Evolutionary conservation across 2,113 vertebrate species (phyloP), one percentile per base, ranked within the genome.

Genomic region (Proterorhinus semilunaris): DNA sequence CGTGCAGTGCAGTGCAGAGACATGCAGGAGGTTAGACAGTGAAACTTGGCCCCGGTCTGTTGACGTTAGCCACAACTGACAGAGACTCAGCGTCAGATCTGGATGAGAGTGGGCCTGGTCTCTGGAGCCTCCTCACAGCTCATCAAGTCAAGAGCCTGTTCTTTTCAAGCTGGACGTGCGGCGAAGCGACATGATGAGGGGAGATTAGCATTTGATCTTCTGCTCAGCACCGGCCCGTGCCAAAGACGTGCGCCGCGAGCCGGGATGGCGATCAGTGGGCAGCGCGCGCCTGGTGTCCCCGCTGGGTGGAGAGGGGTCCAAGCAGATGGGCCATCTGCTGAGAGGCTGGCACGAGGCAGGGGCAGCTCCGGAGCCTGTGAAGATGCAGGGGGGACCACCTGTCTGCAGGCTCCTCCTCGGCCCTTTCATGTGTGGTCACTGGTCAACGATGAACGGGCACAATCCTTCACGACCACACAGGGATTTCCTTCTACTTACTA

Each of bases 321-420:
- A 92, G 74, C 92, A 93, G 90, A 93, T 89, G 92, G 91, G 74
- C 88, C 86, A 84, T 86, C 86, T 91, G 87, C 81, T 81, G 79
- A 85, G 81, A 71, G 4, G 75, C 81, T 89, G 85, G 87, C 87
- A 85, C 8, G 11, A 75, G 82, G 83, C 80, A 73, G 83, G 79
- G 83, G 71, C 75, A 66, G 78, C 62, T 82, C 72, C 81, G 74
- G 71, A 66, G 68, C 62, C 77, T 54, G 62, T 70, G 68, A 62
- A 62, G 71, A 81, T 66, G 75, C 80, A 83, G 42, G 75, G 27
- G 78, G 75, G 83, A 86, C 91, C 91, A 90, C 90, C 92, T 91
- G 90, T 89, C 86, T 74, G 51, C 71, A 72, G 70, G 82, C 79
- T 64, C 70, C 72, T 80, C 67, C 50, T 85, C 65, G 36, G 79